Evolutionary conservation across 2,797 vertebrate genomes (phyloP), one percentile per base, ranked within the genome.

Genomic region (Bryconaethiops microstoma): DNA sequence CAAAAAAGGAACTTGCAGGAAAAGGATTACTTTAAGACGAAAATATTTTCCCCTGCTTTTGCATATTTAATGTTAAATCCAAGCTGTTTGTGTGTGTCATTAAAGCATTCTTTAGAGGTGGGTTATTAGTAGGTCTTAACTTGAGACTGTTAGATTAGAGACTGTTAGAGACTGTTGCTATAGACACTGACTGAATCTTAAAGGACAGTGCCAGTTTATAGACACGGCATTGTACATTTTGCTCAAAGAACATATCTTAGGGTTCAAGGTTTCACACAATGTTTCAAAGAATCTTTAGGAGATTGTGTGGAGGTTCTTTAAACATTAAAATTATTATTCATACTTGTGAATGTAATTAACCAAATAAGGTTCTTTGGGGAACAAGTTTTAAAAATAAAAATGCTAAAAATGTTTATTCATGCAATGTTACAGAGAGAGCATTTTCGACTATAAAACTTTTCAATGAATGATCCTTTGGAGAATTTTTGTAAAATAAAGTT

Each of bases 31-130:
- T 35, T n/a, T 57, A 23, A 35, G 4, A 55, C 4, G 42, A 52
- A 39, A 17, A 35, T 39, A 40, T 39, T 16, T 8, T 39, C 12
- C 35, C 2, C 23, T 71, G 50, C 12, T 13, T 7, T 19, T 48
- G 17, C n/a, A 13, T 55, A 17, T 57, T 54, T 2, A 54, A 17
- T 35, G 50, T 5, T 7, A 73, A 73, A 25, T 12, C 50, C 23
- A 57, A 73, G 16, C 40, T 52, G 35, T 48, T 21, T 69, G 5
- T 50, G 8, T 60, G 21, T n/a, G 69, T 72, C 50, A 72, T 73
- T 57, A 39, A 19, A 57, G 39, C 35, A 59, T 7, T 60, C 35
- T 74, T 73, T 12, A 57, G 17, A 6, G 0, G 4, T 17, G 19
- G 13, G 52, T 39, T 65, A 40, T n/a, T 40, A 42, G 17, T 12